Evolutionary conservation across 2,113 vertebrate genomes (phyloP).

Genomic region (Varanus salvator): DNA sequence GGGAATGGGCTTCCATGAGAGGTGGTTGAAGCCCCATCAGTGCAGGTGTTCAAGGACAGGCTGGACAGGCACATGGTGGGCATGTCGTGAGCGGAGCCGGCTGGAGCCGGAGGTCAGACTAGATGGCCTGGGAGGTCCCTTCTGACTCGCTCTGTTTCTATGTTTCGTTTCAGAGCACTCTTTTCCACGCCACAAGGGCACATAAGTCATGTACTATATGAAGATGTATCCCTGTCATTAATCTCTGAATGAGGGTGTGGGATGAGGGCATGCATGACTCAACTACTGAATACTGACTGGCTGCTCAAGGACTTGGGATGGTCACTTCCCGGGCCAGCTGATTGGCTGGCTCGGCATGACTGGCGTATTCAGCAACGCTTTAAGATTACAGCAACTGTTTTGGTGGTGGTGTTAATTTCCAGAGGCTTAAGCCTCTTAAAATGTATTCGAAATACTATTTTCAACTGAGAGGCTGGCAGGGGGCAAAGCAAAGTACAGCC

Average conservation of each 20-base stretch:
- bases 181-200: slow-evolving; percentile 51
- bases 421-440: not conserved
- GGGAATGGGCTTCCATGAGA: too few relatives aligned
- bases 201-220: slow-evolving; percentile 59
- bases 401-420: not conserved
- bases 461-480: too few relatives aligned
- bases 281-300: slow-evolving; percentile 24
- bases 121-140: too few relatives aligned
- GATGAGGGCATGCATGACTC: slow-evolving; percentile 59
- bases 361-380: not conserved
- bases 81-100: too few relatives aligned
- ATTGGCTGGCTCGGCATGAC: not conserved
- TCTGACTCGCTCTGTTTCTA: too few relatives aligned
- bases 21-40: too few relatives aligned
- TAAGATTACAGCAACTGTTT: not conserved
- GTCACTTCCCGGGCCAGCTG: slow-evolving; percentile 51
- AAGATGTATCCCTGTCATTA: slow-evolving; percentile 68
- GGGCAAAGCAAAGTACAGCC: too few relatives aligned
- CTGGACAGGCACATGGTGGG: too few relatives aligned
- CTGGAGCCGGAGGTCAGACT: too few relatives aligned
- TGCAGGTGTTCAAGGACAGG: too few relatives aligned
- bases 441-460: too few relatives aligned
- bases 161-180: rapidly evolving
- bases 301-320: slow-evolving; percentile 55
- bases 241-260: not conserved